Conservation (phyloP, 2,113 vertebrate genomes). For the Pavo muticus region DNA sequence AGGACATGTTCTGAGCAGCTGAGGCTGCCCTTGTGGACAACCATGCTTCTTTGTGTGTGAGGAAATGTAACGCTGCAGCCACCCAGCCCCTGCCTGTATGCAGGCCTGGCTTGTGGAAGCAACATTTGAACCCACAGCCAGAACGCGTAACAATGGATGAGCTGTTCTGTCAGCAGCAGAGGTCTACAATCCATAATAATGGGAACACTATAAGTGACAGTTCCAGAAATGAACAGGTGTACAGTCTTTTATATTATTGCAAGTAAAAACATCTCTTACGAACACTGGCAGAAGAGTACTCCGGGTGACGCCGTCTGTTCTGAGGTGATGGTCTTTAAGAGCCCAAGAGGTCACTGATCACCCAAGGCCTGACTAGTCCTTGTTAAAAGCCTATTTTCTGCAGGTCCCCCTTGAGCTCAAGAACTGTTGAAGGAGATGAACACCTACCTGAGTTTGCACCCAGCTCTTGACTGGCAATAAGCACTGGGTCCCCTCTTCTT, state of each 20-base stretch:
- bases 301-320: fast-evolving
- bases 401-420: neutral
- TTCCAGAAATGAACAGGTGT: neutral
- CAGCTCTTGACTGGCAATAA: neutral
- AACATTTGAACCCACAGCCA: neutral
- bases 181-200: fast-evolving
- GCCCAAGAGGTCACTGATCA: neutral
- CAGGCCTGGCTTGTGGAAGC: neutral
- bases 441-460: neutral
- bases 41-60: neutral
- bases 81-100: neutral
- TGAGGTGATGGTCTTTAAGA: neutral
- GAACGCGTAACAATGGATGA: fast-evolving
- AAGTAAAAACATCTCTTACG: neutral
- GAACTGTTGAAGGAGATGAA: neutral
- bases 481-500: fast-evolving
- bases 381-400: neutral
- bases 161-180: neutral
- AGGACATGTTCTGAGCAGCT: neutral
- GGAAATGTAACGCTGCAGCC: neutral
- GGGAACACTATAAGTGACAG: neutral
- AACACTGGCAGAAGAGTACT: neutral
- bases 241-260: neutral
- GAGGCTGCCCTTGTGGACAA: neutral
- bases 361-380: fast-evolving